Evolutionary conservation across 2,113 vertebrate species (phyloP), one percentile per base, ranked within the genome.

Genomic region (Myiozetetes cayanensis): DNA sequence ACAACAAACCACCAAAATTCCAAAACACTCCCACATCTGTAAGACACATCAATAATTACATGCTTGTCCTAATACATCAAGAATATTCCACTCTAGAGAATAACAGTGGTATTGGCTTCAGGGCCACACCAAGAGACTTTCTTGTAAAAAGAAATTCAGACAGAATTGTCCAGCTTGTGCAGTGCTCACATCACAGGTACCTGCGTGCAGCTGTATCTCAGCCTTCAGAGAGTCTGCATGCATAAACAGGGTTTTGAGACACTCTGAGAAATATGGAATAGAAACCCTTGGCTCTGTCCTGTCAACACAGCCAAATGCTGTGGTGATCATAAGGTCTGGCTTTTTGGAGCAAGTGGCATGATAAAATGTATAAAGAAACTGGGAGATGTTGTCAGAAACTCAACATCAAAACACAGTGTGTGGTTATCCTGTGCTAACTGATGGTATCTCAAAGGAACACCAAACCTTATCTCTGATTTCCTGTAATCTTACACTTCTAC

Each of bases 361-460:
- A 80, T 7, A 88, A 44, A 66, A 87, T 1, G 4, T 31, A 10
- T 4, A 76, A 73, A 63, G 46, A 58, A 90, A 89, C 18, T n/a
- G 66, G 13, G 2, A 81, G 49, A 58, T 75, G 31, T 66, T 71
- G 77, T 88, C 85, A 95, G 79, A 91, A 94, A 85, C 37, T 24
- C 20, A 27, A 10, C 7, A 14, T 58, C 43, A 91, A 83, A 93
- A 88, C 23, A 52, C 1, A 1, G 18, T 15, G 28, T 55, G 62
- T 73, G 85, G 89, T 91, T 94, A 49, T 3, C 14, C 23, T 43
- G 18, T 31, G 66, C 70, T 87, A 67, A 46, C 39, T 65, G 93
- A 94, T 92, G 72, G 10, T 94, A 94, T 97, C 95, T 90, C 52
- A 83, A 91, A 91, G 58, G 67, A 87, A 83, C 27, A 47, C 4